A percentile compares a stretch with the other conserved stretches of the same genome.
phyloP scores from a whole-genome alignment of 2,797 vertebrate genomes.

The Brotula barbata region DNA sequence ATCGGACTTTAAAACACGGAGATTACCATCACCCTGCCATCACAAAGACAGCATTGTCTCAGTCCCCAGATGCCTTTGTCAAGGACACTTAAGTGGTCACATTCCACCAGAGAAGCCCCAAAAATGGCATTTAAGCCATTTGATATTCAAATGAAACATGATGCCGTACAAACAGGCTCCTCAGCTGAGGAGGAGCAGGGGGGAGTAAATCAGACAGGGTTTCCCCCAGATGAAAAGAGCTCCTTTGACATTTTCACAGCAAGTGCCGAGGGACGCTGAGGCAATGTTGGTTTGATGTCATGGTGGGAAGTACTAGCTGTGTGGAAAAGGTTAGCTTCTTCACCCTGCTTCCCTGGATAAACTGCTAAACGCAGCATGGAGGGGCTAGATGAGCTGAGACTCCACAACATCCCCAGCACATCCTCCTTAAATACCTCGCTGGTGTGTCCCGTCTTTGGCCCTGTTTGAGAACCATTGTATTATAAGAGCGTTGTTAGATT shows the following conservation, averaged over 20 bases:
- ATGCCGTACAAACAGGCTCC: constrained; percentile 70
- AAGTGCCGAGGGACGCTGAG: constrained; percentile 67
- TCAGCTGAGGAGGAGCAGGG: constrained; percentile 57
- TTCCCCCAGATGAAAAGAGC: constrained; percentile 76
- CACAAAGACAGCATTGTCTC: constrained; percentile 73
- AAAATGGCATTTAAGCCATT: constrained; percentile 76
- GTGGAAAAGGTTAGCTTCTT: constrained; percentile 75
- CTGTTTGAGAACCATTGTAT: too few species aligned
- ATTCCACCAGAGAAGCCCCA: constrained; percentile 68
- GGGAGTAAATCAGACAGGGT: constrained; percentile 76
- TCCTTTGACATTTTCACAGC: constrained; percentile 75
- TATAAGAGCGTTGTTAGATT: too few species aligned
- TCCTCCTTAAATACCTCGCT: constrained; percentile 61
- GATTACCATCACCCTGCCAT: constrained; percentile 53
- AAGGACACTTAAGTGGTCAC: constrained; percentile 70
- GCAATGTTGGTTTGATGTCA: constrained; percentile 77
- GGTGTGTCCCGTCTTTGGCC: too few species aligned
- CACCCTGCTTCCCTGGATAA: constrained; percentile 66
- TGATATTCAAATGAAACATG: constrained; percentile 83
- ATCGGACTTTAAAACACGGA: constrained; percentile 50
- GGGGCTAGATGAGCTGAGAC: constrained; percentile 42
- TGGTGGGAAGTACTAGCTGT: constrained; percentile 75
- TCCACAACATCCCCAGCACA: constrained; percentile 28
- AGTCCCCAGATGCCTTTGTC: constrained; percentile 66
- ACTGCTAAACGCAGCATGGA: constrained; percentile 66